Conservation (phyloP, 1,140 invertebrate genomes). For the Arion vulgaris region DNA sequence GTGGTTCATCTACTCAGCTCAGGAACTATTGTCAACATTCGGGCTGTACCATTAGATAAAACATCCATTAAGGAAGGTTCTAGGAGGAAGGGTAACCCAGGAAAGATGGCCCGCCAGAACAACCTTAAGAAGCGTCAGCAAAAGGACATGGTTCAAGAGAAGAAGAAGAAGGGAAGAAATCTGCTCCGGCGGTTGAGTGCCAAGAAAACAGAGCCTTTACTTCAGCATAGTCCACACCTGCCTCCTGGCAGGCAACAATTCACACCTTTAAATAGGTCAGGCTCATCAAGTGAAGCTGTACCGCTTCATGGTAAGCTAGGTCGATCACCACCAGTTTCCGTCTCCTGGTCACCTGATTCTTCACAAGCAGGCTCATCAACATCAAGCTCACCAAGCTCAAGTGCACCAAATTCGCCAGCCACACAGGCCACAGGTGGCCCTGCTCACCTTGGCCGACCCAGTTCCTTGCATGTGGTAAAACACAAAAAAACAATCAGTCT, state of each 20-base stretch:
- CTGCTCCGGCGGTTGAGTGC: conserved; percentile 91
- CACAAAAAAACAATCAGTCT: conserved; percentile 81
- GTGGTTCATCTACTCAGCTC: conserved; percentile 86
- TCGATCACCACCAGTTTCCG: conserved; percentile 75
- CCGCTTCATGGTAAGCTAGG: conserved; percentile 60
- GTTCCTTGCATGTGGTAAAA: conserved; percentile 94
- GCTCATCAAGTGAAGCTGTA: conserved; percentile 64
- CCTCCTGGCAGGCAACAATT: conserved; percentile 69
- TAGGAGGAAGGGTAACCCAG: conserved; percentile 80
- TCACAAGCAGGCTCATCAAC: conserved; percentile 75
- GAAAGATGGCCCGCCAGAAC: conserved; percentile 82
- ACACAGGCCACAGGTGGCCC: conserved; percentile 74
- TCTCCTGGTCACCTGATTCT: conserved; percentile 72
- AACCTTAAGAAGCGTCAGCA: conserved; percentile 65
- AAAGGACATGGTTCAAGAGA: conserved; percentile 77
- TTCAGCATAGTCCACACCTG: conserved; percentile 43
- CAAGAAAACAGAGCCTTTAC: conserved; percentile 82
- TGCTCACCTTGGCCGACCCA: conserved; percentile 80
- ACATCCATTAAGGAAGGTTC: conserved; percentile 91
- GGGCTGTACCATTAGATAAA: conserved; percentile 93
- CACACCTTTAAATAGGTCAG: conserved; percentile 77
- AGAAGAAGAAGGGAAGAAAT: conserved; percentile 89
- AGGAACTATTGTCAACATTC: conserved; percentile 89
- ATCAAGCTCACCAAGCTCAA: conserved; percentile 79
- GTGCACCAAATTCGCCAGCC: conserved; percentile 78